Evolutionary conservation across 2,888 invertebrate genomes (phyloP).

Genomic region (Drosophila anomelani): DNA sequence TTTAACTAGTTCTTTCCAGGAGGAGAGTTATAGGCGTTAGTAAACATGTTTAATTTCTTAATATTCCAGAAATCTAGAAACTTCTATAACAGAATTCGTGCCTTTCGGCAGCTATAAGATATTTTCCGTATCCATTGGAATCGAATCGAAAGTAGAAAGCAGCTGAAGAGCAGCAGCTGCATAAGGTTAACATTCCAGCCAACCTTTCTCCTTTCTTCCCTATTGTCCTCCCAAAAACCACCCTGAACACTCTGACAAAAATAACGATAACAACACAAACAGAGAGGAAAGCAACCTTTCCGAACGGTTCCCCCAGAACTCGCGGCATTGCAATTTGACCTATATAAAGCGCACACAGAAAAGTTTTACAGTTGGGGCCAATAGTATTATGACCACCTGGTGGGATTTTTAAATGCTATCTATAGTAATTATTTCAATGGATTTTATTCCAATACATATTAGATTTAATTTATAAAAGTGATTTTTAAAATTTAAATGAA

Average conservation of each 20-base stretch:
- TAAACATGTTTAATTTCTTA: too few relatives aligned
- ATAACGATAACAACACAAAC: not conserved
- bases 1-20: too few relatives aligned
- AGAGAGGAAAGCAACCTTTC: conserved; percentile 16
- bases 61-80: not conserved
- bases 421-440: not conserved
- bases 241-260: conserved; percentile 18
- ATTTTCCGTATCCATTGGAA: not conserved
- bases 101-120: not conserved
- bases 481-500: too few relatives aligned
- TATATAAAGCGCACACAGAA: conserved; percentile 28
- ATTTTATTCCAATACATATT: not conserved
- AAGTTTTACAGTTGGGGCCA: conserved; percentile 16
- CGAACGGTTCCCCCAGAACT: conserved; percentile 21
- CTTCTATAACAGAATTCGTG: not conserved
- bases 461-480: not conserved
- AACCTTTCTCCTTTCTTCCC: conserved; percentile 16
- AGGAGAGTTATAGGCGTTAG: too few relatives aligned
- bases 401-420: not conserved
- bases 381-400: conserved; percentile 14
- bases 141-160: conserved; percentile 6
- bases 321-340: conserved; percentile 40
- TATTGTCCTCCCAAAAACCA: conserved; percentile 18
- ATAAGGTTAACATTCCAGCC: conserved; percentile 1
- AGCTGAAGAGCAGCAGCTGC: conserved; percentile 32